These are phyloP conservation scores for Troides helena DNA, from an alignment of 2,888 invertebrate species.

Conservation along the genomic window DNA sequence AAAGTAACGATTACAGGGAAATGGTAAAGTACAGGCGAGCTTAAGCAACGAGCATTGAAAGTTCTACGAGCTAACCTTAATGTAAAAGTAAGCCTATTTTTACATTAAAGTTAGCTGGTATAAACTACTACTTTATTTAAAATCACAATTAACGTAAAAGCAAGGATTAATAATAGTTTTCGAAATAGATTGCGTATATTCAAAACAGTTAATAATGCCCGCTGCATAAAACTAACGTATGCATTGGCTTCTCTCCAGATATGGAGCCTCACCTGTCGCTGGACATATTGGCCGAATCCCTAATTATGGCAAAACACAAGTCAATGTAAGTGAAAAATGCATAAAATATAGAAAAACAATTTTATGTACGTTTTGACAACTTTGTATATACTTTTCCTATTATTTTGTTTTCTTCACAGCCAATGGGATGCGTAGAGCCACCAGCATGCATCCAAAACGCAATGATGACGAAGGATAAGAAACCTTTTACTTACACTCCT, in stretches of 20 bases:
- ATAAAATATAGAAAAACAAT: neutral
- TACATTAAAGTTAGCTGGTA: too few relatives aligned
- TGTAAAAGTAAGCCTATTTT: too few relatives aligned
- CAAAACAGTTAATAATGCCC: constrained; percentile 42
- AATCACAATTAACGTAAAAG: neutral
- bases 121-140: neutral
- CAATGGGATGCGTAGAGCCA: constrained; percentile 82
- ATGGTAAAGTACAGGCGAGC: too few relatives aligned
- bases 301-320: constrained; percentile 72
- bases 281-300: constrained; percentile 76
- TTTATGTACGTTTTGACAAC: neutral
- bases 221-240: constrained; percentile 65
- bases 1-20: too few relatives aligned
- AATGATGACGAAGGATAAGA: constrained; percentile 97
- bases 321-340: constrained; percentile 61
- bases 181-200: constrained; percentile 36
- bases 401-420: constrained; percentile 56
- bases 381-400: neutral
- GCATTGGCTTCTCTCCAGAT: constrained; percentile 72
- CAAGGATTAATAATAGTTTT: constrained; percentile 10
- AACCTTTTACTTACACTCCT: constrained; percentile 97
- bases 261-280: constrained; percentile 57
- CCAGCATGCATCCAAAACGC: constrained; percentile 95
- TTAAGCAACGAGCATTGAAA: too few relatives aligned
- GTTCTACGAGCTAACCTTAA: too few relatives aligned